Base-by-base conservation (phyloP, 2,797 vertebrate species). In the Mormyrus hasselquistii region DNA sequence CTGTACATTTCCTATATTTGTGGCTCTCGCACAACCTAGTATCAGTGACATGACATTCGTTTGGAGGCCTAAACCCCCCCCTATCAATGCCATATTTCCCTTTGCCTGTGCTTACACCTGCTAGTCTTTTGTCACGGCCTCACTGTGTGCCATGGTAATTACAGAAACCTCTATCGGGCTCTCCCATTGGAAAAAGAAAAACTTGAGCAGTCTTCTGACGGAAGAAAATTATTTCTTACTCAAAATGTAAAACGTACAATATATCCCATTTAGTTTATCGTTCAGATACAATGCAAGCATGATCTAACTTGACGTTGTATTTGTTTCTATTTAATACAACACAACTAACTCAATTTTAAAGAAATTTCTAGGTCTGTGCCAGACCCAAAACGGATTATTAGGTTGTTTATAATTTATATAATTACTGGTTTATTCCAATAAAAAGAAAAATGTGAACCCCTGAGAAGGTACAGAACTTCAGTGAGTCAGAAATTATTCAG, bases 111-210 rank as follows among this genome's bases (percentile, higher is more conserved):
- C 52, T 53, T 73, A 83, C 89, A 89, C 89, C 65, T 83, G 73
- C 87, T 57, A 88, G 44, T 65, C 16, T 34, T 84, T 84, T 83
- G 47, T 84, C 89, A 50, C 55, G 14, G 41, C 9, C 87, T 82
- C 86, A 49, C 50, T 88, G 76, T 14, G 52, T 89, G 91, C 91
- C 59, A 89, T 84, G 57, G 92, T 92, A 90, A 88, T 93, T 88
- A 88, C 87, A 88, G 88, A 89, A 91, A 90, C 93, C 94, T 94
- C 91, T 91, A 91, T 94, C 93, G 93, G 87, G 69, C 88, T 90
- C 38, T 90, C 90, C 90, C 90, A 16, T 38, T 73, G 1, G 25
- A 92, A 7, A 19, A 16, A 14, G 10, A 89, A 55, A 82, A 92
- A 93, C 93, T 93, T 89, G 76, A 92, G 92, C 92, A 92, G 93